Evolutionary conservation across 1,140 invertebrate species (phyloP).

Genomic region (Melanaphis sacchari): DNA sequence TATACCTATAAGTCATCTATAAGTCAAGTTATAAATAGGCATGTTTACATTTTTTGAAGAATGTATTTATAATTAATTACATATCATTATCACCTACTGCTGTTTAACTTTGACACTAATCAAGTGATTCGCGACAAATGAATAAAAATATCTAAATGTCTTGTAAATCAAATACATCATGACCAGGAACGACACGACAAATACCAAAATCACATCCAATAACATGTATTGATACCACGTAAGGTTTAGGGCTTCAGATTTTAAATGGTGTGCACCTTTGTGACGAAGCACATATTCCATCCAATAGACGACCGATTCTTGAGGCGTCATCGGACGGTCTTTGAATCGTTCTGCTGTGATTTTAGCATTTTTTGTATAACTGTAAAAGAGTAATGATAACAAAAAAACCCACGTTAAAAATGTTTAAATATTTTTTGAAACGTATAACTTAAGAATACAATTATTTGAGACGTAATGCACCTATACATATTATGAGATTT

Average conservation of each 20-base stretch:
- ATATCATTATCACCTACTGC: neutral
- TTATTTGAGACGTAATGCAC: too few species aligned
- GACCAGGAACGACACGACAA: neutral
- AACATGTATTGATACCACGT: constrained; percentile 58
- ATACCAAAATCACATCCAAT: constrained; percentile 59
- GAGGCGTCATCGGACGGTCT: constrained; percentile 64
- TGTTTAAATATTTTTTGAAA: neutral
- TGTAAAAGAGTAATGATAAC: constrained; percentile 21
- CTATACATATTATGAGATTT: too few species aligned
- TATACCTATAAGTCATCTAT: neutral
- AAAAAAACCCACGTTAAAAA: neutral
- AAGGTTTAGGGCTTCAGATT: constrained; percentile 54
- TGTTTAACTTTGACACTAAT: neutral
- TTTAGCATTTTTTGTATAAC: constrained; percentile 58
- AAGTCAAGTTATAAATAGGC: neutral
- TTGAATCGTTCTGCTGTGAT: constrained; percentile 47
- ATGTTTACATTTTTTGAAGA: neutral
- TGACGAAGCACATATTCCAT: constrained; percentile 67
- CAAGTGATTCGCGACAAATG: neutral
- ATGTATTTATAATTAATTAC: neutral
- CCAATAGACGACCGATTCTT: constrained; percentile 70
- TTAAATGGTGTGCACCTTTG: constrained; percentile 62
- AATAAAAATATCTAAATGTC: constrained; percentile 1
- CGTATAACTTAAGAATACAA: too few species aligned
- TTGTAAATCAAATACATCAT: neutral